Evolutionary conservation across 2,113 vertebrate species (phyloP).

Genomic region (Vicugna pacos): DNA sequence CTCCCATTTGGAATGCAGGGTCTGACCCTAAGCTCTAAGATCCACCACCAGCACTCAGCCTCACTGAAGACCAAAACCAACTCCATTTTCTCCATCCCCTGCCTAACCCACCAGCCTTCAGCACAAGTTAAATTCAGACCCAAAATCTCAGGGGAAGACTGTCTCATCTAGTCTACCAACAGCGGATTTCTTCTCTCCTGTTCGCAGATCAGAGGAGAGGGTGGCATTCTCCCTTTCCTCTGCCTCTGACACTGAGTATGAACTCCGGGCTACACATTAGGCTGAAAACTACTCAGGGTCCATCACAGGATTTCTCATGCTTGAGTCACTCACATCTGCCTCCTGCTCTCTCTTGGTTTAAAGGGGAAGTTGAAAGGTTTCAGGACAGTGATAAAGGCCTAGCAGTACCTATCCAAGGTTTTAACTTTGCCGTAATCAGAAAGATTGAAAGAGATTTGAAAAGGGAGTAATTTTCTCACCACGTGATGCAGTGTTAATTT

Average conservation of each 20-base stretch:
- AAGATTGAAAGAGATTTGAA: neutral
- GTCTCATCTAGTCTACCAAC: neutral
- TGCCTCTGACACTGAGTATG: neutral
- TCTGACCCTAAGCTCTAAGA: neutral
- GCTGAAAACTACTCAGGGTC: neutral
- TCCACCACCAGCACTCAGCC: neutral
- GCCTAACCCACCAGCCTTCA: neutral
- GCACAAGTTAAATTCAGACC: neutral
- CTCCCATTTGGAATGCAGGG: neutral
- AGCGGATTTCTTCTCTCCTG: neutral
- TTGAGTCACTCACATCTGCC: neutral
- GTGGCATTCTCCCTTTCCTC: neutral
- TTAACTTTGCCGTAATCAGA: neutral
- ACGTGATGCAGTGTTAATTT: accelerated
- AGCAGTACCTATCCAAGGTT: neutral
- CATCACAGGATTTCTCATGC: neutral
- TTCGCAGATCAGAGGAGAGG: neutral
- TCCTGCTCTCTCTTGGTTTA: neutral
- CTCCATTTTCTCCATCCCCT: neutral
- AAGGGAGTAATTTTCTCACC: neutral
- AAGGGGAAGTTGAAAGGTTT: neutral
- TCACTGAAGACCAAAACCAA: neutral
- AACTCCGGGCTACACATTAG: accelerated
- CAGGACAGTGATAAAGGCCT: neutral
- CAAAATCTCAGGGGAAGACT: neutral